Evolutionary conservation across 92 coral and sea anemone species (phyloP).

Genomic region (Chrysogorgia sp.): DNA sequence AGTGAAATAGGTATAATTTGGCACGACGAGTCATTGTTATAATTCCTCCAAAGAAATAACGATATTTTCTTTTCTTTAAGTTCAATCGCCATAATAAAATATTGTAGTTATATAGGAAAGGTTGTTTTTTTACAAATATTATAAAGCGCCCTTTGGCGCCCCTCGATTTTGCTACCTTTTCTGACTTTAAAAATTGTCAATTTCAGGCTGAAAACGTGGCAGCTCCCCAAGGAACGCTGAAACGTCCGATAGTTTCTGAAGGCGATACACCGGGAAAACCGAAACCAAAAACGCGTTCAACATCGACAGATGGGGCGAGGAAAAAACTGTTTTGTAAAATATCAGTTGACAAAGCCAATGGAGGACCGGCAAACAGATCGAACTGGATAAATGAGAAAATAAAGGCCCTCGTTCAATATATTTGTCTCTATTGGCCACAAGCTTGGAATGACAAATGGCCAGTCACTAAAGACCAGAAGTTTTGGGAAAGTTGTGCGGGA

Average conservation of each 20-base stretch:
- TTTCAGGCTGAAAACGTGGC: conserved; percentile 13
- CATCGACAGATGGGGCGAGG: not conserved
- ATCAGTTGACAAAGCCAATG: not conserved
- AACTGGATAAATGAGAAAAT: conserved; percentile 9
- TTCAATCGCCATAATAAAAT: not conserved
- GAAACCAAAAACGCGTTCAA: conserved; percentile 5
- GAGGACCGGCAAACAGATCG: not conserved
- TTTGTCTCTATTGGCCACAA: conserved; percentile 16
- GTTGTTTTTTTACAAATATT: not conserved
- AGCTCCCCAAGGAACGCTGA: not conserved
- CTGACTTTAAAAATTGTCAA: not conserved
- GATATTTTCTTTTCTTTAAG: not conserved
- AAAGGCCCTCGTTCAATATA: conserved; percentile 13
- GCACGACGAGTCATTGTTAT: not conserved
- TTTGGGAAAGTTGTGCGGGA: conserved; percentile 2
- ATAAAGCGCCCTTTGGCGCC: conserved; percentile 16
- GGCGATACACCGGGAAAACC: conserved; percentile 20
- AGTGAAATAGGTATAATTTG: not conserved
- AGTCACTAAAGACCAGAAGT: too few relatives aligned
- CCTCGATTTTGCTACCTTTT: not conserved
- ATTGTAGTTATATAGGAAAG: not conserved
- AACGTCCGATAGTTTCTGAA: not conserved
- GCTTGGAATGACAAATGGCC: conserved; percentile 26
- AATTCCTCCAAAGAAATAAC: not conserved
- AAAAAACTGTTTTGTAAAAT: not conserved